A percentile compares a stretch with the other conserved stretches of the same genome.
Conservation (phyloP, 92 coral and sea anemone genomes). For the Blastomussa wellsi region DNA sequence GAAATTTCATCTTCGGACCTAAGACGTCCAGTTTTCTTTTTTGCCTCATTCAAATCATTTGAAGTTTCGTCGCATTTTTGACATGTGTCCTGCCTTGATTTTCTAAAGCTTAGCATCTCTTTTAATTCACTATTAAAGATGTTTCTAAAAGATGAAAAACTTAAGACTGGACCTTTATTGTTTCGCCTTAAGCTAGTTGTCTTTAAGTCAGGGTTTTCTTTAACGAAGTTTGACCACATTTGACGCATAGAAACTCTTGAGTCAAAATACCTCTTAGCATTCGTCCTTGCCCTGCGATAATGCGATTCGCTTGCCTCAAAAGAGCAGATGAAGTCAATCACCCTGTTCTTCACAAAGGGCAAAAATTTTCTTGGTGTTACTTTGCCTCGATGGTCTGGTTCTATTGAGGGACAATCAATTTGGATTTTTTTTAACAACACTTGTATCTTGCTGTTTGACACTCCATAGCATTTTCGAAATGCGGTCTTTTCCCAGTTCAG, state of each 20-base stretch:
- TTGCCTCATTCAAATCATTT: not conserved
- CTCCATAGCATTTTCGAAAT: not conserved
- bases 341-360: not conserved
- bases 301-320: not conserved
- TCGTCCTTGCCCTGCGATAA: not conserved
- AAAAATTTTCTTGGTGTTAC: not conserved
- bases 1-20: not conserved
- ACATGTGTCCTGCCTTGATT: not conserved
- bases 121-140: not conserved
- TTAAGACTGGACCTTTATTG: not conserved
- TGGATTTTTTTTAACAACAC: not conserved
- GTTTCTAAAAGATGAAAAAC: not conserved
- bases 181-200: not conserved
- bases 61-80: not conserved
- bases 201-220: not conserved
- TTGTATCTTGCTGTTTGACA: not conserved
- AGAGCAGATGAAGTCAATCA: not conserved
- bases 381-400: not conserved
- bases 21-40: not conserved
- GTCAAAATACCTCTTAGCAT: not conserved
- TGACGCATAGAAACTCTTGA: not conserved
- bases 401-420: not conserved
- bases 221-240: not conserved
- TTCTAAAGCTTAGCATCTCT: not conserved
- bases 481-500: slow-evolving; percentile 1